phyloP scores from a whole-genome alignment of 2,888 invertebrate genomes.

The Drosophila quinaria region DNA sequence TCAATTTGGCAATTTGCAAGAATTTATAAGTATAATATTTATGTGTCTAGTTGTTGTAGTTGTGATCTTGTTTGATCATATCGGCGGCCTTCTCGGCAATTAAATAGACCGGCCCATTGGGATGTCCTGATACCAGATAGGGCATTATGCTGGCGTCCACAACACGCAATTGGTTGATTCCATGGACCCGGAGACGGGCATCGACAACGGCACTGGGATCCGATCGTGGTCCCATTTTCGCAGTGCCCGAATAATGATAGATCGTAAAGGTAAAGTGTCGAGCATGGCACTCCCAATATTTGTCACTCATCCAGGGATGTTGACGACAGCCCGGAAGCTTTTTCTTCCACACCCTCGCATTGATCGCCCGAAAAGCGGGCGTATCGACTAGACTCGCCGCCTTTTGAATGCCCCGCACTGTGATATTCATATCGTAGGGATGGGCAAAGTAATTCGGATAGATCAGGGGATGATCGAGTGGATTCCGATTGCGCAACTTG shows the following conservation, averaged over 20 bases:
- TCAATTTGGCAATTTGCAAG: background rate
- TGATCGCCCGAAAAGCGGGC: constrained; percentile 86
- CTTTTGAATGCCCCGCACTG: constrained; percentile 88
- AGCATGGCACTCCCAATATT: constrained; percentile 89
- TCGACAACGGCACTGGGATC: constrained; percentile 89
- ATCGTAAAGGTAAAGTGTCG: constrained; percentile 88
- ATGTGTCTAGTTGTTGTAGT: constrained; percentile 45
- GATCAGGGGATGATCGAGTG: constrained; percentile 89
- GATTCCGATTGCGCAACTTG: constrained; percentile 88
- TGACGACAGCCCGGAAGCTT: constrained; percentile 87
- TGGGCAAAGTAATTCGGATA: constrained; percentile 90
- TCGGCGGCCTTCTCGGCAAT: constrained; percentile 88
- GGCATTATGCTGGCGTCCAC: constrained; percentile 87
- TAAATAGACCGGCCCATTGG: constrained; percentile 87
- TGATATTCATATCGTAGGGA: constrained; percentile 88
- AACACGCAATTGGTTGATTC: constrained; percentile 86
- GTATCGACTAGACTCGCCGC: constrained; percentile 86
- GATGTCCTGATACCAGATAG: constrained; percentile 86
- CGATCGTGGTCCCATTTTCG: constrained; percentile 88
- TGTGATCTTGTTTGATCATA: constrained; percentile 86
- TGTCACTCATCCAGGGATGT: constrained; percentile 86
- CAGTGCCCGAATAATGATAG: constrained; percentile 88
- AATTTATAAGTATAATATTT: background rate
- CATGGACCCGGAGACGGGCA: constrained; percentile 87
- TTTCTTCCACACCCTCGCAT: constrained; percentile 86